phyloP scores from a whole-genome alignment of 1,140 invertebrate species.

The Drosophila hydei region DNA sequence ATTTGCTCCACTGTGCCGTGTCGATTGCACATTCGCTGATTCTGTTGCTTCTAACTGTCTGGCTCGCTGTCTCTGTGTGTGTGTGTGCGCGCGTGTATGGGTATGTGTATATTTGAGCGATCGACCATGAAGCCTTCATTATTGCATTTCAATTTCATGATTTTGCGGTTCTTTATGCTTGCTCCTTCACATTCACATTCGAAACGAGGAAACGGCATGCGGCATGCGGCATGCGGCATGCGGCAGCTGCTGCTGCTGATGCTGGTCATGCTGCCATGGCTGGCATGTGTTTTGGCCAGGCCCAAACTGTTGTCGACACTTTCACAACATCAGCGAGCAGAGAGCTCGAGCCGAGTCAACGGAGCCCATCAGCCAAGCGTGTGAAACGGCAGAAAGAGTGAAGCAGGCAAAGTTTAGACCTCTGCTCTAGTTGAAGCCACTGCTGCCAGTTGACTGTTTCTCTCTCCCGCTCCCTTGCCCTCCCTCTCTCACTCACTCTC shows the following conservation, averaged over 20 bases:
- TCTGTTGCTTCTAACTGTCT: constrained; percentile 39
- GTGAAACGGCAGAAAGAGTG: background rate
- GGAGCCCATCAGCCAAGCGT: constrained; percentile 12
- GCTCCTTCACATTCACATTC: constrained; percentile 39
- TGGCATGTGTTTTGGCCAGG: constrained; percentile 64
- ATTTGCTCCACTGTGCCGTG: constrained; percentile 48
- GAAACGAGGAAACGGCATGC: constrained; percentile 12
- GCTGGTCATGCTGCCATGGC: constrained; percentile 31
- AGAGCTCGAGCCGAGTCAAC: constrained; percentile 2
- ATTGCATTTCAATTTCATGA: constrained; percentile 82
- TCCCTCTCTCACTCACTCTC: too few relatives aligned
- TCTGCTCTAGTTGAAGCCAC: background rate
- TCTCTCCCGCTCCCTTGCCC: background rate
- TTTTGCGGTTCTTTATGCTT: constrained; percentile 81
- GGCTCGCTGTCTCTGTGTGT: constrained; percentile 1
- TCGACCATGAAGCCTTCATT: constrained; percentile 82
- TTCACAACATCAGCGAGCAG: constrained; percentile 60
- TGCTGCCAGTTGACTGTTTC: background rate
- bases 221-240: constrained; percentile 26
- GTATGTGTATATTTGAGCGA: constrained; percentile 66
- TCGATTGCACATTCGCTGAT: constrained; percentile 66
- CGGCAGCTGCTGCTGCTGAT: constrained; percentile 15
- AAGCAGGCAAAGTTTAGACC: background rate
- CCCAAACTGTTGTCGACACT: constrained; percentile 74
- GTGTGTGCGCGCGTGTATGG: constrained; percentile 13